Percentiles rank a stretch among this genome's conserved stretches.
phyloP scores from a whole-genome alignment of 2,113 vertebrate genomes.

The Vicugna pacos region DNA sequence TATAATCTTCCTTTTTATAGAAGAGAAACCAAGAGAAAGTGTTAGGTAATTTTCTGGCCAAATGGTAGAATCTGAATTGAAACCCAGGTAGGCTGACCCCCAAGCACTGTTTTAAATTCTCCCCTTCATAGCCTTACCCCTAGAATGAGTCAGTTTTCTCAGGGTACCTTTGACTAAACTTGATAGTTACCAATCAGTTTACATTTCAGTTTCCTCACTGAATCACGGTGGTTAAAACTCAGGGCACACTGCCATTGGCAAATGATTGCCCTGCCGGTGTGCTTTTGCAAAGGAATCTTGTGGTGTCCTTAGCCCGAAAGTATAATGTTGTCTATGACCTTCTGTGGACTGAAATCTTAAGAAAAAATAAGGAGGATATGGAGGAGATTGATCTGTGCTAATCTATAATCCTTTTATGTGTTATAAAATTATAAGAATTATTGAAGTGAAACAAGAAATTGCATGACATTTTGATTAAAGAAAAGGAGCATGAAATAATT shows the following conservation, averaged over 20 bases:
- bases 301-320: slow-evolving; percentile 59
- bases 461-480: slow-evolving; percentile 74
- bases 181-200: neutral
- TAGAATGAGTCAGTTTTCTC: neutral
- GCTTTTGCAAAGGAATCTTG: slow-evolving; percentile 57
- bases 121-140: neutral
- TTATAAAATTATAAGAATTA: slow-evolving; percentile 77
- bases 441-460: slow-evolving; percentile 74
- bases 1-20: neutral
- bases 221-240: slow-evolving; percentile 53
- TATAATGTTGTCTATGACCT: slow-evolving; percentile 66
- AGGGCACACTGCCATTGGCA: neutral
- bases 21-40: neutral
- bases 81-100: neutral
- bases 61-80: neutral
- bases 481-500: slow-evolving; percentile 63
- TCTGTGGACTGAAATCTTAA: slow-evolving; percentile 71
- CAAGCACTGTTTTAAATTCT: neutral
- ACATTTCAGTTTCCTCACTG: neutral
- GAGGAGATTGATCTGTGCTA: slow-evolving; percentile 68
- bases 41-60: neutral
- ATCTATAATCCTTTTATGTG: slow-evolving; percentile 79
- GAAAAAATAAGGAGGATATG: slow-evolving; percentile 65
- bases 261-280: neutral
- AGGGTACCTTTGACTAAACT: neutral